Evolutionary conservation across 1,140 invertebrate species (phyloP), one percentile per base, ranked within the genome.

Genomic region (Dreissena rostriformis): DNA sequence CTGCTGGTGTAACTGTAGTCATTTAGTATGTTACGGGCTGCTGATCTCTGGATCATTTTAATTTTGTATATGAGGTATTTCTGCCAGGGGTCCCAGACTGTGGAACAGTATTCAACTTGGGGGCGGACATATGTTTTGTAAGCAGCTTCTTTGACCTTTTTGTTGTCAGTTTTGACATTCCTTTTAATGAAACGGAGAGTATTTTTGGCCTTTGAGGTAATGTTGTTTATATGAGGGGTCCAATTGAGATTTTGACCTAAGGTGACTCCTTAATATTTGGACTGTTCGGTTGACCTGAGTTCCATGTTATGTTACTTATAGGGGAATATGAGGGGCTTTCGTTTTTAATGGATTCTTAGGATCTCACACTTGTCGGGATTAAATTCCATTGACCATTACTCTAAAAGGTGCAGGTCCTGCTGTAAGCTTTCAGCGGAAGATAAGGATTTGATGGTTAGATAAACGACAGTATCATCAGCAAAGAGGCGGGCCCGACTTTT

Each of bases 341-440:
- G 77, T 57, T 84, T 84, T 19, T 67, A 26, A 29, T 39, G 77
- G 17, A 84, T 63, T n/a, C 39, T 68, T 19, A 84, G 19, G 8
- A 84, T n/a, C 29, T 84, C 28, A 26, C 73, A 84, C 51, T 70
- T 76, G 22, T 78, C 75, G 4, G 63, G 82, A 68, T 84, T 70
- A 71, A 84, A 84, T 29, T 77, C 57, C 82, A 84, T 77, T 4
- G 22, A 55, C 82, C 82, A 84, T 24, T 39, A 52, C 55, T 70
- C 61, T 17, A 70, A 49, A 5, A 6, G 29, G n/a, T 72, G 6
- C 15, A 68, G 65, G 17, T 76, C 57, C 24, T 76, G 57, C 53
- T 67, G 75, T 39, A 78, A 52, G 26, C 29, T 22, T 71, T 63
- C 39, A 5, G 39, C 39, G 39, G 39, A 39, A 5, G 8, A 39